Evolutionary conservation across 2,797 vertebrate species (phyloP).

Genomic region (Philypnodon macrostomus): DNA sequence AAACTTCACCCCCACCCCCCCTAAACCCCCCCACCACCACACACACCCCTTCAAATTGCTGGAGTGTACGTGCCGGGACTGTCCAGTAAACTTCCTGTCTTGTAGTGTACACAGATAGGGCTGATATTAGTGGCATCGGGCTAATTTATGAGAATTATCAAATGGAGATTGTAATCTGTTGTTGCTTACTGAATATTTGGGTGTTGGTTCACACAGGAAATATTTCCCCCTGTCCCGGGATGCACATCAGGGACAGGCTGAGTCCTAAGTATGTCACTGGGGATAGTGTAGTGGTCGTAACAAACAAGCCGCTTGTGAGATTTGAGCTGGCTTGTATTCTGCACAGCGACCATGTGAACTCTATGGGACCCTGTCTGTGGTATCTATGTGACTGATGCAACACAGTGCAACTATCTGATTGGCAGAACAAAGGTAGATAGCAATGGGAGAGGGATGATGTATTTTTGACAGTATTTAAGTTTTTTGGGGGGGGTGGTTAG

Average conservation of each 20-base stretch:
- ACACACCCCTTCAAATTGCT: constrained; percentile 50
- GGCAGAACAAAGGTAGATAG: constrained; percentile 35
- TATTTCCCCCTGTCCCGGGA: constrained; percentile 62
- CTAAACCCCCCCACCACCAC: constrained; percentile 3
- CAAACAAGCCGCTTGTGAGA: constrained; percentile 23
- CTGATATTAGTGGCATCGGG: constrained; percentile 72
- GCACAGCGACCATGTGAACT: constrained; percentile 42
- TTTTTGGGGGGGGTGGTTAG: too few relatives aligned
- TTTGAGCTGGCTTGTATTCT: constrained; percentile 18
- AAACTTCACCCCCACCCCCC: constrained; percentile 49
- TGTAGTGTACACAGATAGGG: constrained; percentile 69
- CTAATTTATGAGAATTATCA: constrained; percentile 65
- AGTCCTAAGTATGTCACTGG: constrained; percentile 43
- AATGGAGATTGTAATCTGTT: constrained; percentile 68
- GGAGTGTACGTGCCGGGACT: constrained; percentile 68
- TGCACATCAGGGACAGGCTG: constrained; percentile 53
- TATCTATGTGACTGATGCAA: constrained; percentile 64
- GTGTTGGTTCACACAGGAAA: constrained; percentile 81
- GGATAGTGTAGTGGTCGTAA: constrained; percentile 46
- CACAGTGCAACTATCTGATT: constrained; percentile 31
- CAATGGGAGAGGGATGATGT: too few relatives aligned
- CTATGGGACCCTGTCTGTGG: constrained; percentile 17
- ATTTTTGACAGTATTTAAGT: too few relatives aligned
- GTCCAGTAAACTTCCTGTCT: constrained; percentile 79
- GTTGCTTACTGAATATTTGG: constrained; percentile 63